phyloP scores from a whole-genome alignment of 2,888 invertebrate species.

The Exocentrus adspersus region DNA sequence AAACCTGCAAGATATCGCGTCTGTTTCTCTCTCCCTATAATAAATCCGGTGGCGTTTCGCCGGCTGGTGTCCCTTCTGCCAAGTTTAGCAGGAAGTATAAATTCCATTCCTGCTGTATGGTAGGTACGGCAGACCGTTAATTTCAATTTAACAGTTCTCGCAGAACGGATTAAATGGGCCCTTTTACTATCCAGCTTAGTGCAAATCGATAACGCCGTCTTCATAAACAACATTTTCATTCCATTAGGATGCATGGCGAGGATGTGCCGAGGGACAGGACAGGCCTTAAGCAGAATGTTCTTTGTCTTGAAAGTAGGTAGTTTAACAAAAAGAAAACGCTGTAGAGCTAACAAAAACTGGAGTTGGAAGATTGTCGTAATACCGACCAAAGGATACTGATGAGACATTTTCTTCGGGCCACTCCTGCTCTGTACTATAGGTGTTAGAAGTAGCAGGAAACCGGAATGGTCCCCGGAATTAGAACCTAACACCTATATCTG shows the following conservation, averaged over 20 bases:
- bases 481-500: constrained; percentile 13
- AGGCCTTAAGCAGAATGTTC: no score
- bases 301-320: no score
- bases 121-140: neutral
- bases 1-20: neutral
- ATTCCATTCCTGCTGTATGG: neutral
- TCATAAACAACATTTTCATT: constrained; percentile 11
- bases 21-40: neutral
- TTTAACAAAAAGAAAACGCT: no score
- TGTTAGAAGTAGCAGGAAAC: neutral
- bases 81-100: neutral
- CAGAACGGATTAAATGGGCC: neutral
- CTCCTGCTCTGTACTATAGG: neutral
- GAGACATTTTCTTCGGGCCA: no score
- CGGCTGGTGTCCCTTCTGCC: neutral
- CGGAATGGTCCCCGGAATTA: constrained; percentile 9
- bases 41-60: neutral
- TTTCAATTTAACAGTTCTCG: neutral
- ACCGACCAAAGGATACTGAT: no score
- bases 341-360: no score
- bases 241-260: neutral
- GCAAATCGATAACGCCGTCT: neutral
- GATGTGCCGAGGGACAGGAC: no score
- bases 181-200: constrained; percentile 4
- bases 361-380: no score